Evolutionary conservation across 1,140 invertebrate species (phyloP).

Genomic region (Arctopsyche grandis): DNA sequence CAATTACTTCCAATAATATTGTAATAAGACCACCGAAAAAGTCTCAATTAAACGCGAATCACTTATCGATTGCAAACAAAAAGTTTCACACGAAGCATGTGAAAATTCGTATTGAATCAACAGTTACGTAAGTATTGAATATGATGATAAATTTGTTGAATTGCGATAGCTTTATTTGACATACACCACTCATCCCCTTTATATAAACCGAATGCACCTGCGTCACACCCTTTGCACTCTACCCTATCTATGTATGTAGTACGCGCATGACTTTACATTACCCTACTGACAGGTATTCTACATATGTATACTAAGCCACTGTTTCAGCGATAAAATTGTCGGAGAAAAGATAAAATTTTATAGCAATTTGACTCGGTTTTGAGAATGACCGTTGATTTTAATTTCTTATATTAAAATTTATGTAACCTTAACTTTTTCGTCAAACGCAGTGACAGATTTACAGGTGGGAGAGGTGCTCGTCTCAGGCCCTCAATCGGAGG

Average conservation of each 20-base stretch:
- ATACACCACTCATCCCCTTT: constrained; percentile 18
- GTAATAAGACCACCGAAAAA: neutral
- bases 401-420: too few species aligned
- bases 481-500: too few species aligned
- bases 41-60: too few species aligned
- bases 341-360: too few species aligned
- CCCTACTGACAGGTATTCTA: constrained; percentile 24
- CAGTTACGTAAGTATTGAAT: neutral
- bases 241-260: constrained; percentile 33
- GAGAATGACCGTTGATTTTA: too few species aligned
- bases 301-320: neutral
- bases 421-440: too few species aligned
- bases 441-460: too few species aligned
- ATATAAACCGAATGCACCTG: constrained; percentile 20
- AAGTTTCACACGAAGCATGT: too few species aligned
- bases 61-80: too few species aligned
- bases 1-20: constrained; percentile 2
- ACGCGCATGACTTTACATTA: constrained; percentile 31
- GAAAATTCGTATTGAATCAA: neutral
- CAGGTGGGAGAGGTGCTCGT: too few species aligned
- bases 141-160: neutral
- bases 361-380: too few species aligned
- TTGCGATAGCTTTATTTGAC: constrained; percentile 7
- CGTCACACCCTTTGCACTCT: constrained; percentile 34
- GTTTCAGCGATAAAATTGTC: too few species aligned